Percentiles rank a stretch among this genome's conserved stretches.
These are phyloP conservation scores for Xerus inauris DNA, from an alignment of 2,113 vertebrate species.

Conservation along the genomic window DNA sequence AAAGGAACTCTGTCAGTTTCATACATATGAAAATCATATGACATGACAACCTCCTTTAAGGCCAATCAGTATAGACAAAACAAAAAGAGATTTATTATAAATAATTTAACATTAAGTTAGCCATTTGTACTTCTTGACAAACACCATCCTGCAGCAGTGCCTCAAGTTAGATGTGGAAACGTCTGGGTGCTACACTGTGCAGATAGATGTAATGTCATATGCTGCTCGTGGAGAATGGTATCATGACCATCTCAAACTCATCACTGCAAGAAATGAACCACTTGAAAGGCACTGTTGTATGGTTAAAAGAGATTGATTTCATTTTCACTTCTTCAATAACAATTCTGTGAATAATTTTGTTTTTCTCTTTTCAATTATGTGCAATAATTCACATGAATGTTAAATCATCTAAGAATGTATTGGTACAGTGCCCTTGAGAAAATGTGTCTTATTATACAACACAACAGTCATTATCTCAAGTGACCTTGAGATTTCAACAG, in stretches of 20 bases:
- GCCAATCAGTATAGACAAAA: background rate
- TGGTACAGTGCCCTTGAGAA: background rate
- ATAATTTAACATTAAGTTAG: background rate
- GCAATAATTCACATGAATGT: background rate
- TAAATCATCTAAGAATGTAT: background rate
- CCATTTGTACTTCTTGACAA: background rate
- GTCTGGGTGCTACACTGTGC: background rate
- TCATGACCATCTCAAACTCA: background rate
- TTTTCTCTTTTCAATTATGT: background rate
- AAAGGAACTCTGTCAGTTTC: background rate
- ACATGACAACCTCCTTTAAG: background rate
- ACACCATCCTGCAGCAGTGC: background rate
- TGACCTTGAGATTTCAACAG: background rate
- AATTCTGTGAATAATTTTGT: background rate
- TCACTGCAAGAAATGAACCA: slow-evolving; percentile 12
- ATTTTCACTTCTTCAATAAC: background rate
- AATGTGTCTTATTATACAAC: background rate
- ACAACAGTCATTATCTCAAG: background rate
- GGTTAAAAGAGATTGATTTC: background rate
- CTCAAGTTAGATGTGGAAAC: background rate
- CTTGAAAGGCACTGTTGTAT: background rate
- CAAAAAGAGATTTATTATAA: background rate
- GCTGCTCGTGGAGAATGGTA: background rate
- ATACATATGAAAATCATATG: background rate
- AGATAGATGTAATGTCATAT: background rate